phyloP scores from a whole-genome alignment of 2,113 vertebrate genomes.

The Gymnocephalus cernua region DNA sequence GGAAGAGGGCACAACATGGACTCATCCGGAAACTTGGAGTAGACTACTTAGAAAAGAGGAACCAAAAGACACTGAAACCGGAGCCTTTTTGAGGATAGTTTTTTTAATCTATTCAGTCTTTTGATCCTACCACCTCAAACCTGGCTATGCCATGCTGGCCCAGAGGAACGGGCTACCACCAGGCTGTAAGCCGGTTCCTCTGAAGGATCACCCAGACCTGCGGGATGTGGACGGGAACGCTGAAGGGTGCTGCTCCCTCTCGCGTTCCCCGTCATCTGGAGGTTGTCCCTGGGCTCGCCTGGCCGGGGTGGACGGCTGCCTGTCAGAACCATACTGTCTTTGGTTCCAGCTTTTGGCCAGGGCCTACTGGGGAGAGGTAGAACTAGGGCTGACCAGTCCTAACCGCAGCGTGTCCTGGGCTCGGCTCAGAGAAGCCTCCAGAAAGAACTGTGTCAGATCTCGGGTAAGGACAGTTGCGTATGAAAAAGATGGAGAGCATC shows the following conservation, averaged over 20 bases:
- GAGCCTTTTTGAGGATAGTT: slow-evolving; percentile 19
- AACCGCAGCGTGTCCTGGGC: slow-evolving; percentile 76
- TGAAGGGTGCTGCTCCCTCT: slow-evolving; percentile 71
- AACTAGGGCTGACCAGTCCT: slow-evolving; percentile 75
- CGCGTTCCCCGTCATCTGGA: slow-evolving; percentile 60
- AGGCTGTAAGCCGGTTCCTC: slow-evolving; percentile 66
- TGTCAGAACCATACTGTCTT: slow-evolving; percentile 83
- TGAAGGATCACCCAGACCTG: slow-evolving; percentile 69
- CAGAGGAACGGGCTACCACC: slow-evolving; percentile 75
- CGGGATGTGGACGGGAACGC: slow-evolving; percentile 64
- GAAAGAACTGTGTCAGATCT: slow-evolving; percentile 75
- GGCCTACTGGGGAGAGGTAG: slow-evolving; percentile 83
- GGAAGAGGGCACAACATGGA: slow-evolving; percentile 30
- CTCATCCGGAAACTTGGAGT: slow-evolving; percentile 17
- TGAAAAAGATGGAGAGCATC: slow-evolving; percentile 38
- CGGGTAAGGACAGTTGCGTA: slow-evolving; percentile 68
- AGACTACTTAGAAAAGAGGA: background rate
- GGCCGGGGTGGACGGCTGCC: slow-evolving; percentile 80
- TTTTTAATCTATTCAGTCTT: slow-evolving; percentile 15
- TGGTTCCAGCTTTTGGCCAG: slow-evolving; percentile 84
- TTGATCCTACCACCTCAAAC: slow-evolving; percentile 31
- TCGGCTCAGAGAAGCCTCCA: slow-evolving; percentile 74
- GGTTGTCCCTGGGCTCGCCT: slow-evolving; percentile 82
- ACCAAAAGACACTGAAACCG: background rate
- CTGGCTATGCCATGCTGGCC: slow-evolving; percentile 82